Conservation (phyloP, 2,888 invertebrate genomes). For the Tenthredo amoena region DNA sequence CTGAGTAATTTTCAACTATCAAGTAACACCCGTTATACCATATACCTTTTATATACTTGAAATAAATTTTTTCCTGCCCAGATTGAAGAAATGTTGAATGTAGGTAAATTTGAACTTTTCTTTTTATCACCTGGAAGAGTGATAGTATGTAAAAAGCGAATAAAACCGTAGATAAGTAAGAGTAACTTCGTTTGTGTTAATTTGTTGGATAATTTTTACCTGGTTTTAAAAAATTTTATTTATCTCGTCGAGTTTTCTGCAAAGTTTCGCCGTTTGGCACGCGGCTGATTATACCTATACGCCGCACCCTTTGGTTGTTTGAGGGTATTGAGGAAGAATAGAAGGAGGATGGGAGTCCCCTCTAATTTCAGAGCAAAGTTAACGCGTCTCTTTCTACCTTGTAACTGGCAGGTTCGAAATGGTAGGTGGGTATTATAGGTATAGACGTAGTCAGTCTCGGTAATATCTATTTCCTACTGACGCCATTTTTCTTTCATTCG, state of each 20-base stretch:
- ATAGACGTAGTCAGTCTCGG: slow-evolving; percentile 58
- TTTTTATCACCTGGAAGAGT: no score
- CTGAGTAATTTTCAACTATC: slow-evolving; percentile 27
- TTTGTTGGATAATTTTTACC: background rate
- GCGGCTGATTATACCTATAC: slow-evolving; percentile 59
- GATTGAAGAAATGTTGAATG: background rate
- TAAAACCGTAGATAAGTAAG: no score
- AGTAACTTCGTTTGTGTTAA: no score
- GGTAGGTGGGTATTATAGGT: background rate
- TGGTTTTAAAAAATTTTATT: background rate
- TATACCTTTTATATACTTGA: background rate
- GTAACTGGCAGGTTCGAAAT: background rate
- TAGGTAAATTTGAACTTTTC: no score
- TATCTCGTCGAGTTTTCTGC: no score
- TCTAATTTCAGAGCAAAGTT: background rate
- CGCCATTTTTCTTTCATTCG: slow-evolving; percentile 72
- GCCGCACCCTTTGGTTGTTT: slow-evolving; percentile 68
- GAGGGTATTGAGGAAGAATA: background rate
- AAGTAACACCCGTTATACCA: background rate
- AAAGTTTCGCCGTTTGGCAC: slow-evolving; percentile 63
- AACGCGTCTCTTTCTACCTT: slow-evolving; percentile 1
- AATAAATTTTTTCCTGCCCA: background rate
- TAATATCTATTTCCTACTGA: slow-evolving; percentile 75
- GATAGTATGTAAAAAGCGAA: no score
- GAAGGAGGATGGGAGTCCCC: background rate